These are phyloP conservation scores for Trichacis sp. DNA, from an alignment of 2,888 invertebrate genomes.

Conservation along the genomic window DNA sequence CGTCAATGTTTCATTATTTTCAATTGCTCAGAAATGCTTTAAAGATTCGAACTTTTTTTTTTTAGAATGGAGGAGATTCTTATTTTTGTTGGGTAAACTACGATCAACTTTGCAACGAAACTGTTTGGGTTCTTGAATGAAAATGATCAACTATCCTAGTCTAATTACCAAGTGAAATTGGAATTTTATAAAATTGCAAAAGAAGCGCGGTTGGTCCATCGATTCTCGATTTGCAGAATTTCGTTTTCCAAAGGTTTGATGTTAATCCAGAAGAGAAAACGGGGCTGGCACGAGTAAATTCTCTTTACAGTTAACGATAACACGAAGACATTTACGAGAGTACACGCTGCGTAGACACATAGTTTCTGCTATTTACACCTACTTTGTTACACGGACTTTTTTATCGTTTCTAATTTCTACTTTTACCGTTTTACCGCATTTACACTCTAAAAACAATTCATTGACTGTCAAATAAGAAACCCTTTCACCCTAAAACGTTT, in stretches of 20 bases:
- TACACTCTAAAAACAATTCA: no score
- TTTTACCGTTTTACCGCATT: neutral
- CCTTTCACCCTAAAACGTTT: no score
- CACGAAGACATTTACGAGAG: neutral
- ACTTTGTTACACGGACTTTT: neutral
- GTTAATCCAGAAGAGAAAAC: constrained; percentile 12
- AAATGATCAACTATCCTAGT: no score
- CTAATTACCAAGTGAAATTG: no score
- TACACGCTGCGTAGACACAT: neutral
- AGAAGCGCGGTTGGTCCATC: constrained; percentile 27
- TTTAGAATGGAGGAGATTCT: no score
- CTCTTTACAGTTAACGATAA: neutral
- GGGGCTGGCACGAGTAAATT: constrained; percentile 21
- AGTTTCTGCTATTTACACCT: neutral
- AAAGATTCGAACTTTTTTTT: neutral
- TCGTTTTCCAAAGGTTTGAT: neutral
- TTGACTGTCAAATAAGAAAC: no score
- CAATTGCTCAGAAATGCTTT: no score
- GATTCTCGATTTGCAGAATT: constrained; percentile 1
- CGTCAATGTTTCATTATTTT: neutral
- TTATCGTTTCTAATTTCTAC: neutral
- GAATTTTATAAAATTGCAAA: constrained; percentile 35
- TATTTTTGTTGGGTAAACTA: neutral
- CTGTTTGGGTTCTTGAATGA: no score
- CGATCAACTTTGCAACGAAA: no score